Conservation (phyloP, 1,140 invertebrate genomes). For the Pygmarrhopalites habei region DNA sequence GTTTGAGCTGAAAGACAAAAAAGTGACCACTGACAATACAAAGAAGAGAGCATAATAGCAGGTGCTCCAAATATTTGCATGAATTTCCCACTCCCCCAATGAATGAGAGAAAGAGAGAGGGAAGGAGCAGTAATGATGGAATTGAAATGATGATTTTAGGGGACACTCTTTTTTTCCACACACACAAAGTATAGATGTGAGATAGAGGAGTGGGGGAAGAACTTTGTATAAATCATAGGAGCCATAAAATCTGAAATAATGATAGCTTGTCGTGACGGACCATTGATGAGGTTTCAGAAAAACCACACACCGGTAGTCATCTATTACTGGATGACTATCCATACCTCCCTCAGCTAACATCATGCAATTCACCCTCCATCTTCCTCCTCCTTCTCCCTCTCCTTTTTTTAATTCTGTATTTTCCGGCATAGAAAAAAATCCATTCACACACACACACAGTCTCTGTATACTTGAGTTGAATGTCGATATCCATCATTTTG, state of each 20-base stretch:
- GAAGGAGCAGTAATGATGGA: too few species aligned
- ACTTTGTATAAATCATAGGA: conserved; percentile 6
- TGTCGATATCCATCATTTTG: too few species aligned
- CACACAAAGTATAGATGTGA: too few species aligned
- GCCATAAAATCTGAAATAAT: conserved; percentile 13
- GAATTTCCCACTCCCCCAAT: neutral
- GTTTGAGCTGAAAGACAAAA: too few species aligned
- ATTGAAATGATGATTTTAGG: neutral
- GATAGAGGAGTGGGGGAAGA: too few species aligned
- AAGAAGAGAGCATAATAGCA: too few species aligned
- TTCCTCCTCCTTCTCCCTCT: neutral
- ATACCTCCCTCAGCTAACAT: neutral
- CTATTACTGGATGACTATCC: too few species aligned
- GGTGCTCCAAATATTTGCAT: neutral
- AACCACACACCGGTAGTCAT: conserved; percentile 2
- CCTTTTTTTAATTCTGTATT: neutral
- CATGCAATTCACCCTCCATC: conserved; percentile 9
- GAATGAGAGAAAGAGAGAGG: neutral
- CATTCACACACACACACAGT: neutral
- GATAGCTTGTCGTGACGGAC: conserved; percentile 14
- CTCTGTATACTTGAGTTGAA: too few species aligned
- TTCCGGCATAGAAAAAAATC: neutral
- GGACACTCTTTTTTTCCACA: too few species aligned
- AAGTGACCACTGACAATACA: too few species aligned
- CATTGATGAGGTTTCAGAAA: conserved; percentile 9